These are phyloP conservation scores for Chrysochloris asiatica DNA, from an alignment of 2,113 vertebrate genomes.

Conservation along the genomic window DNA sequence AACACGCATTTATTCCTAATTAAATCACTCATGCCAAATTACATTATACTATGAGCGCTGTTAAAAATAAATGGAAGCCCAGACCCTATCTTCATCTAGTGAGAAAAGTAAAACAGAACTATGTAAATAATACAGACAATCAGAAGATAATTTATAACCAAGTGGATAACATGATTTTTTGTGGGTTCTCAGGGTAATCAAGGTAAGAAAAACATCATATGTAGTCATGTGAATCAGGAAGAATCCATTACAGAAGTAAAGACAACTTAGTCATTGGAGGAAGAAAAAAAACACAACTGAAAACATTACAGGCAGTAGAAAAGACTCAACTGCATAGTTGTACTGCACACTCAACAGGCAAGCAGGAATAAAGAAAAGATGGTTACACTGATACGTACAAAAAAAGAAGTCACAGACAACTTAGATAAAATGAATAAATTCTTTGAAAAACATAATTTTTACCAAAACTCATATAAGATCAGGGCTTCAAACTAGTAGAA, in stretches of 20 bases:
- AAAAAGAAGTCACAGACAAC: background rate
- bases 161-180: background rate
- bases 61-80: background rate
- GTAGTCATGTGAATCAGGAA: background rate
- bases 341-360: background rate
- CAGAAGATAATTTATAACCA: background rate
- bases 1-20: conserved; percentile 18
- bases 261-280: background rate
- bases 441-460: conserved; percentile 5
- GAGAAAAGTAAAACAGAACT: conserved; percentile 38
- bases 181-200: background rate
- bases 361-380: background rate
- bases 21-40: too few species aligned
- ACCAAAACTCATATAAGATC: background rate
- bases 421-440: background rate
- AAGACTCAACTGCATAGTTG: background rate
- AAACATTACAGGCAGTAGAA: background rate
- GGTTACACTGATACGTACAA: background rate
- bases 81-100: background rate
- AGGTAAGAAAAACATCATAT: background rate
- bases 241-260: background rate
- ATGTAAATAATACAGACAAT: too few species aligned
- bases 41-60: background rate
- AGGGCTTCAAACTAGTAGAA: too few species aligned
- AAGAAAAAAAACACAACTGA: background rate